These are phyloP conservation scores for Pycnonotus jocosus DNA, from an alignment of 2,113 vertebrate species.

Conservation along the genomic window DNA sequence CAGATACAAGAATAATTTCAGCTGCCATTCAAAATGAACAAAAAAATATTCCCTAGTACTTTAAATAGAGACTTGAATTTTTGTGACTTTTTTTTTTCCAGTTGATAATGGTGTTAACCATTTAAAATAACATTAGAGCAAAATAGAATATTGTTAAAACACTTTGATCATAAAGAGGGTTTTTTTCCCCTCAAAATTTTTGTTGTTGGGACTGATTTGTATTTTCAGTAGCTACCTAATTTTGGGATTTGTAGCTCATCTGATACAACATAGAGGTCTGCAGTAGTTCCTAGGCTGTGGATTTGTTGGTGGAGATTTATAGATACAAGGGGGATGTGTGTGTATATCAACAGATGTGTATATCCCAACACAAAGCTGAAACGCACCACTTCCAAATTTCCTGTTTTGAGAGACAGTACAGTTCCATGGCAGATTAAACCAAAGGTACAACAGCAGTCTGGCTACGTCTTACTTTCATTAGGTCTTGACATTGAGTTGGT, in stretches of 20 bases:
- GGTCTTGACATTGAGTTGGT: accelerated
- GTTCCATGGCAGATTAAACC: background rate
- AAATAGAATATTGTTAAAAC: background rate
- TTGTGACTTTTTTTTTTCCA: background rate
- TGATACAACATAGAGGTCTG: background rate
- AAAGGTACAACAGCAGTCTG: background rate
- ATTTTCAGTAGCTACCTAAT: background rate
- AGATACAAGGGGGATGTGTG: background rate
- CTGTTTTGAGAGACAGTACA: background rate
- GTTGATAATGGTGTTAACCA: background rate
- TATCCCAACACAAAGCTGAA: background rate
- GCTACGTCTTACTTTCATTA: background rate
- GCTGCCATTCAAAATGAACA: background rate
- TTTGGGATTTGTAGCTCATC: background rate
- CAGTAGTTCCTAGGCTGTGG: background rate
- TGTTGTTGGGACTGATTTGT: background rate
- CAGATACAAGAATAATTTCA: background rate
- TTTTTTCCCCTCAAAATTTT: background rate
- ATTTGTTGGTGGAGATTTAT: background rate
- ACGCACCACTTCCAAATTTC: background rate
- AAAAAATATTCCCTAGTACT: background rate
- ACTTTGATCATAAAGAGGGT: background rate
- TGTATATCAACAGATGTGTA: accelerated
- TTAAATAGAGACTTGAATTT: background rate
- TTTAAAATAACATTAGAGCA: background rate